Evolutionary conservation across 2,797 vertebrate species (phyloP).

Genomic region (Onychomys torridus): DNA sequence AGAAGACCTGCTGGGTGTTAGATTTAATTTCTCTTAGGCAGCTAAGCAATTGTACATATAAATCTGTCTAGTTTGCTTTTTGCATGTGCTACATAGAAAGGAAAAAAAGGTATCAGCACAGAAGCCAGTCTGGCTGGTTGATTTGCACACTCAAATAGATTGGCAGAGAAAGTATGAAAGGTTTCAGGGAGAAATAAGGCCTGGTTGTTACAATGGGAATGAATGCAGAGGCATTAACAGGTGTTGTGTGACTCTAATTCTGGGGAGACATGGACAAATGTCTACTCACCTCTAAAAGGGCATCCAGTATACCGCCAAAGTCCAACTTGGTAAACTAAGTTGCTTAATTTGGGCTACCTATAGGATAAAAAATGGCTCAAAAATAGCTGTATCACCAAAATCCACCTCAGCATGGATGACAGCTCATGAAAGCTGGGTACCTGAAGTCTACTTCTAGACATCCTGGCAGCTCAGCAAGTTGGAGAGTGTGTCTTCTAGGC

Average conservation of each 20-base stretch:
- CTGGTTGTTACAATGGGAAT: accelerated
- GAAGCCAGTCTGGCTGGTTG: background rate
- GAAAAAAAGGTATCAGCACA: background rate
- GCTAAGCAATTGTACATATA: background rate
- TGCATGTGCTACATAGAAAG: background rate
- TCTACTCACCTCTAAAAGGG: background rate
- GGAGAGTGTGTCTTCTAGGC: background rate
- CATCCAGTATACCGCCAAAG: background rate
- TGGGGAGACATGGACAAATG: background rate
- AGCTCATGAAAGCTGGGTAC: background rate
- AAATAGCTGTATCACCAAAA: background rate
- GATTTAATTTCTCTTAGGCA: background rate
- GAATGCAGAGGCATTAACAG: background rate
- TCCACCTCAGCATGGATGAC: background rate
- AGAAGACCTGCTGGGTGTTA: background rate
- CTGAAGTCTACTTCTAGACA: background rate
- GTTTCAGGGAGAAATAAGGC: background rate
- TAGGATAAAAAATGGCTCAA: background rate
- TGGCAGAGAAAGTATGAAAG: background rate
- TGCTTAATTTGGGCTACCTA: background rate
- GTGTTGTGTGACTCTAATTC: background rate
- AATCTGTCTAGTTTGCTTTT: slow-evolving; percentile 21
- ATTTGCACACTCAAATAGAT: background rate
- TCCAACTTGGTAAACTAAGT: background rate
- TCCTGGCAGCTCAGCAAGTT: background rate